Evolutionary conservation across 2,797 vertebrate species (phyloP).

Genomic region (Pseudomugil gertrudae): DNA sequence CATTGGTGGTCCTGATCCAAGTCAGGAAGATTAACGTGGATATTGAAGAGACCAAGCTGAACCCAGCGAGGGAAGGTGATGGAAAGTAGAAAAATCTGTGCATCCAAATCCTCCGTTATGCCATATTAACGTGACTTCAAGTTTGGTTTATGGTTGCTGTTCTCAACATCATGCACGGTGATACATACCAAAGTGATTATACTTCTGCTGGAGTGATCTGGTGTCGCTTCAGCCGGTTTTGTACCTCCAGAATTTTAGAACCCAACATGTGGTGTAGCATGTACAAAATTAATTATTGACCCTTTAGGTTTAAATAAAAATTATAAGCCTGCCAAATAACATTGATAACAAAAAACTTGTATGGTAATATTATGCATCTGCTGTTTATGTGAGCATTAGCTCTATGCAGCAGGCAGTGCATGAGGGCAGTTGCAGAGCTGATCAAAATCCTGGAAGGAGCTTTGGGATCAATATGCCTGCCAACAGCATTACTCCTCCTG

Average conservation of each 20-base stretch:
- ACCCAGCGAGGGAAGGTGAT: not conserved
- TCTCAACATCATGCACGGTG: not conserved
- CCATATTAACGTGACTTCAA: not conserved
- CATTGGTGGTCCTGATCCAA: not conserved
- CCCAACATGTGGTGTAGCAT: not conserved
- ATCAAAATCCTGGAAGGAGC: constrained; percentile 49
- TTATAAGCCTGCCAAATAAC: too few species aligned
- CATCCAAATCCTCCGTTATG: not conserved
- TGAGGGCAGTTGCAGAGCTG: constrained; percentile 30
- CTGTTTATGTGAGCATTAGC: constrained; percentile 3
- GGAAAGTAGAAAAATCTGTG: not conserved
- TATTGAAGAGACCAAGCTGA: not conserved
- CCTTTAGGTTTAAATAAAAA: too few species aligned
- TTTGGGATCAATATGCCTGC: constrained; percentile 80
- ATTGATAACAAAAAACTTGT: not conserved
- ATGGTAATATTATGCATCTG: not conserved
- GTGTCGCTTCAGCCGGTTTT: not conserved
- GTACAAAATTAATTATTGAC: not conserved
- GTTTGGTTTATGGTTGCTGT: not conserved
- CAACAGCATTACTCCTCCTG: constrained; percentile 78
- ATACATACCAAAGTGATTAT: not conserved
- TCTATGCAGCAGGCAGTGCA: constrained; percentile 14
- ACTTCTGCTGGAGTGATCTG: not conserved
- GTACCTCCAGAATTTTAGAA: not conserved
- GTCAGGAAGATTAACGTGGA: not conserved